Evolutionary conservation across 2,888 invertebrate species (phyloP).

Genomic region (Erannis defoliaria): DNA sequence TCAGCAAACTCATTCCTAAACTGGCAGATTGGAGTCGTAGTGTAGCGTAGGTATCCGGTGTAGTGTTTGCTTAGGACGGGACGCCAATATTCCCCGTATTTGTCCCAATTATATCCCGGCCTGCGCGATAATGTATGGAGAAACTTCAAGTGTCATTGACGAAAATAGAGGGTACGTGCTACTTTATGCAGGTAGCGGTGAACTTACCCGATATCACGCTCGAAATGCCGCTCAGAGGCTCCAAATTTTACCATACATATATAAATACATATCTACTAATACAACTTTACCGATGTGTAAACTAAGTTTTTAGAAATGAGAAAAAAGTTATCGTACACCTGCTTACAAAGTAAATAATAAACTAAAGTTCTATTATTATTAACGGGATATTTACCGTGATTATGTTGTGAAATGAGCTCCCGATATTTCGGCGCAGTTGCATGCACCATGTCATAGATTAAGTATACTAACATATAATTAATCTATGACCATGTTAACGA

Average conservation of each 20-base stretch:
- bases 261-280: background rate
- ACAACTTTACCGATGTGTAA: background rate
- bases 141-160: constrained; percentile 38
- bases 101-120: constrained; percentile 67
- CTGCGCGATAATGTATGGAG: constrained; percentile 55
- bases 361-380: no score
- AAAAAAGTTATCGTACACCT: background rate
- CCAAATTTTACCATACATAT: no score
- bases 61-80: constrained; percentile 69
- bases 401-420: no score
- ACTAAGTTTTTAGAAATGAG: background rate
- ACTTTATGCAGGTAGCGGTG: constrained; percentile 51
- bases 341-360: background rate
- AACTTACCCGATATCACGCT: constrained; percentile 9
- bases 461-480: no score
- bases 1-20: background rate
- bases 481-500: no score
- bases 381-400: no score
- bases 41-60: constrained; percentile 29
- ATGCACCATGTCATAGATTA: no score
- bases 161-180: constrained; percentile 56
- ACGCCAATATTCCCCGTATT: constrained; percentile 63
- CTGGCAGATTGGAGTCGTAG: background rate
- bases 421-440: no score
- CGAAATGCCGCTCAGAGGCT: background rate